Evolutionary conservation across 2,113 vertebrate genomes (phyloP).

Genomic region (Semnornis frantzii): DNA sequence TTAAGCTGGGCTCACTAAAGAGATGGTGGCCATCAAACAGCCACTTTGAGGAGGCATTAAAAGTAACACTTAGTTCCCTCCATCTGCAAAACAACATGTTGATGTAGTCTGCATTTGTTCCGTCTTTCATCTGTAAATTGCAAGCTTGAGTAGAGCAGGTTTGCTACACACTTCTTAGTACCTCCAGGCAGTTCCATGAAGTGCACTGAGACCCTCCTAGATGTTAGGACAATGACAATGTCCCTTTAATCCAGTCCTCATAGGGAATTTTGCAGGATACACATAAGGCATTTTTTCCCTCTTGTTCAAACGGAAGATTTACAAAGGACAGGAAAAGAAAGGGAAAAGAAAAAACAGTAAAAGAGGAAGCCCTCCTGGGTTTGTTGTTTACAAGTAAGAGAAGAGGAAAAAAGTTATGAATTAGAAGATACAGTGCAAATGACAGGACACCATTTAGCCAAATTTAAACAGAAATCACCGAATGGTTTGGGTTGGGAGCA

Average conservation of each 20-base stretch:
- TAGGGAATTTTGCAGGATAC: neutral
- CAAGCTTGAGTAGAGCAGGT: neutral
- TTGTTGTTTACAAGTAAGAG: neutral
- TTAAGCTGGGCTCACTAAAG: neutral
- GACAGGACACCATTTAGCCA: neutral
- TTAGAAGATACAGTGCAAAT: neutral
- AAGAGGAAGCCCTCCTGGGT: neutral
- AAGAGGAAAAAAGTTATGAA: neutral
- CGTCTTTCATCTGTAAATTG: neutral
- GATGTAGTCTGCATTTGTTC: neutral
- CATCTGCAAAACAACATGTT: neutral
- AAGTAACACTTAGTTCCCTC: neutral
- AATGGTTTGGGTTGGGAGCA: no score
- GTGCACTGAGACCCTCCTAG: neutral
- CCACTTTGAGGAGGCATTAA: neutral
- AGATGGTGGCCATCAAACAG: neutral
- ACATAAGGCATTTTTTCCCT: fast-evolving
- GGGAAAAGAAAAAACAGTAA: neutral
- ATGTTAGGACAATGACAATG: neutral
- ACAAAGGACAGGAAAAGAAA: neutral
- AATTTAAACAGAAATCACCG: neutral
- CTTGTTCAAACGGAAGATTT: neutral
- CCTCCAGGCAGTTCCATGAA: neutral
- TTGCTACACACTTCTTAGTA: neutral
- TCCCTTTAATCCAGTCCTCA: neutral